Evolutionary conservation across 2,888 invertebrate genomes (phyloP).

Genomic region (Ceraclea dissimilis): DNA sequence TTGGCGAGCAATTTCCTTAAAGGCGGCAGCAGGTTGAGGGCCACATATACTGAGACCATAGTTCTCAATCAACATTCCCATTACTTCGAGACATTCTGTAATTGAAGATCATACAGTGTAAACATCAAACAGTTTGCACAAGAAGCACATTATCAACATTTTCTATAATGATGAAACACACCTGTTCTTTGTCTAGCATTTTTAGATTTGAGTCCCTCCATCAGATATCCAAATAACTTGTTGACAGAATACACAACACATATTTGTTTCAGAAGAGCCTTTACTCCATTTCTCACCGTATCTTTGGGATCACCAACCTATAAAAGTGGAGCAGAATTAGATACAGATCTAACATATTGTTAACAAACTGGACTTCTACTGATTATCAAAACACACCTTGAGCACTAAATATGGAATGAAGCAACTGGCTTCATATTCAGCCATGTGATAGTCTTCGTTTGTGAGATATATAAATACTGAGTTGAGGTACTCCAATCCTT

Average conservation of each 20-base stretch:
- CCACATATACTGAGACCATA: slow-evolving; percentile 80
- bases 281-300: slow-evolving; percentile 83
- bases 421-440: slow-evolving; percentile 84
- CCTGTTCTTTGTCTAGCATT: slow-evolving; percentile 91
- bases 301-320: slow-evolving; percentile 95
- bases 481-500: slow-evolving; percentile 88
- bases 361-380: too few species aligned
- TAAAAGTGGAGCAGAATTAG: neutral
- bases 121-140: neutral
- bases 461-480: slow-evolving; percentile 75
- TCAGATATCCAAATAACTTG: slow-evolving; percentile 81
- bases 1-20: slow-evolving; percentile 88
- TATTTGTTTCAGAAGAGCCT: slow-evolving; percentile 76
- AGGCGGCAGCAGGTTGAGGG: slow-evolving; percentile 67
- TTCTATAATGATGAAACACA: slow-evolving; percentile 30
- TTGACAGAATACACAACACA: slow-evolving; percentile 80
- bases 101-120: slow-evolving; percentile 3
- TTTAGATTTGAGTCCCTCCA: slow-evolving; percentile 95
- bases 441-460: slow-evolving; percentile 74
- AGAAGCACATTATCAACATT: neutral
- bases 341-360: too few species aligned
- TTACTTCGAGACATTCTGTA: slow-evolving; percentile 85
- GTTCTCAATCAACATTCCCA: slow-evolving; percentile 76
- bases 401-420: slow-evolving; percentile 92
- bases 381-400: slow-evolving; percentile 54